Evolutionary conservation across 2,113 vertebrate genomes (phyloP), one percentile per base, ranked within the genome.

Genomic region (Peromyscus leucopus): DNA sequence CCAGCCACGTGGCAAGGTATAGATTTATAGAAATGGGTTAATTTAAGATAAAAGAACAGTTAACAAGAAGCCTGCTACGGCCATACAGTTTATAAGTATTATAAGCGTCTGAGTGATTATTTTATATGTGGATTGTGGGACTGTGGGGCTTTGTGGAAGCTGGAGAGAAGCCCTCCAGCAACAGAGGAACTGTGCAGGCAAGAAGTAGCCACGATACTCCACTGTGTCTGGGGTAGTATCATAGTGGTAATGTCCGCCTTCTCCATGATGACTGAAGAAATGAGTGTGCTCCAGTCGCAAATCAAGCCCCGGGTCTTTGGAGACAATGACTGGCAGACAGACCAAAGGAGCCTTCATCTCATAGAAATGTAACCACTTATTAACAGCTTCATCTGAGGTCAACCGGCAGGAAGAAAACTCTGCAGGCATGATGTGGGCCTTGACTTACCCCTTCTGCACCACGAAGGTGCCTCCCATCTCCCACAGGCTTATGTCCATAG

Each of bases 261-360:
- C 99, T 61, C 99, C 99, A 0, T 99, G 99, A 71, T 99, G 99
- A 98, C 99, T 99, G 97, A 99, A 99, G 33, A 99, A 99, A 95
- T 99, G 99, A 0, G 99, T 99, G 97, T 99, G 99, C 97, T 99
- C 99, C 96, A 99, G 69, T 0, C 99, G 99, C 89, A 99, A 98
- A 61, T 99, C 99, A 57, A 99, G 98, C n/a, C 99, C 99, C 99
- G 99, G 99, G 97, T 99, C 99, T 98, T 97, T 99, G 98, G 99
- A 99, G 74, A 99, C 99, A 71, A 99, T 99, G 92, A 99, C 99
- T 21, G 99, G 99, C 97, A 99, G 99, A 98, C 99, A 99, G 98
- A 99, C 98, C 80, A 99, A 98, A 0, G 99, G 99, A 76, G 99
- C 99, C 63, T 98, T 98, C 99, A 99, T 99, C 97, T 99, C 99